Evolutionary conservation across 2,113 vertebrate genomes (phyloP).

Genomic region (Onychostoma macrolepis): DNA sequence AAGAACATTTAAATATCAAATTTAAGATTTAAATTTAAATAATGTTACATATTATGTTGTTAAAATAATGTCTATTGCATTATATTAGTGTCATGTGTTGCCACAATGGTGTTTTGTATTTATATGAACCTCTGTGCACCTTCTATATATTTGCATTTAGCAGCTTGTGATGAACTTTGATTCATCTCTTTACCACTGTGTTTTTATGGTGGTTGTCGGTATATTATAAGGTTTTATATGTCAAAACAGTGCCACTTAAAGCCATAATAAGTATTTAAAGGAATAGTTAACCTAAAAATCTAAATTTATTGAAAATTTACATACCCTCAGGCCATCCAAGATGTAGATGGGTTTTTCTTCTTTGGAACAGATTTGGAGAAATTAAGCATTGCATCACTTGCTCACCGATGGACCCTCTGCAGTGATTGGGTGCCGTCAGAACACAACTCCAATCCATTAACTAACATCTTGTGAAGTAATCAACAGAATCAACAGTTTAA

Average conservation of each 20-base stretch:
- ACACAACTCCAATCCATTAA: too few relatives aligned
- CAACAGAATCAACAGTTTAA: too few relatives aligned
- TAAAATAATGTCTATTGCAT: not conserved
- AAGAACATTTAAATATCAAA: too few relatives aligned
- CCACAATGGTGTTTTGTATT: not conserved
- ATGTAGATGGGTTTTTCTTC: not conserved
- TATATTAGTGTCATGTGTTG: not conserved
- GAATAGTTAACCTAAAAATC: too few relatives aligned
- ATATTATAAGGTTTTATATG: not conserved
- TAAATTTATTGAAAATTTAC: too few relatives aligned
- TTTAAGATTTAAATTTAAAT: too few relatives aligned
- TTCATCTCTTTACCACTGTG: not conserved
- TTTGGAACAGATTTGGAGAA: not conserved
- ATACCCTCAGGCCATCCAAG: too few relatives aligned
- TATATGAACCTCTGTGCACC: not conserved
- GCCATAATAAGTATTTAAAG: not conserved
- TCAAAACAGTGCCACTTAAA: not conserved
- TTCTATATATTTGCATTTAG: not conserved
- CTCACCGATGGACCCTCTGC: too few relatives aligned
- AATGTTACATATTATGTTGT: too few relatives aligned
- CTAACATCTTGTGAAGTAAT: not conserved
- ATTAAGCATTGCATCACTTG: not conserved
- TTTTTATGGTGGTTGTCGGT: not conserved
- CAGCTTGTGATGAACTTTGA: not conserved
- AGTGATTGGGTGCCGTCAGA: too few relatives aligned